These are phyloP conservation scores for Drosophila sp. DNA, from an alignment of 1,140 invertebrate genomes.

Conservation along the genomic window DNA sequence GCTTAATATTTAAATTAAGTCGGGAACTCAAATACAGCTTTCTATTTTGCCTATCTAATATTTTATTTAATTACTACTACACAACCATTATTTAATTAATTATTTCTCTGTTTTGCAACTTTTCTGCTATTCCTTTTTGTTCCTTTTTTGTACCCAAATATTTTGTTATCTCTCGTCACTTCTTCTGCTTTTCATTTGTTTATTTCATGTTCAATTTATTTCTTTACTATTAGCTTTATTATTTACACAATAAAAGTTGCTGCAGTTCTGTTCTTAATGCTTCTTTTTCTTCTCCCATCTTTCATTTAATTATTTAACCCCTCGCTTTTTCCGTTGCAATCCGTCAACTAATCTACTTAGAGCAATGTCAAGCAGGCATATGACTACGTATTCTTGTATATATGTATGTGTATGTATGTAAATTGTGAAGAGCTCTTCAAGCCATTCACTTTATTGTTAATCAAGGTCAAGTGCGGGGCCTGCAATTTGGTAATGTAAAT, in stretches of 20 bases:
- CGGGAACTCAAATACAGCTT: too few relatives aligned
- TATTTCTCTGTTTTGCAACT: too few relatives aligned
- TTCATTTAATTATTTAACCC: constrained; percentile 21
- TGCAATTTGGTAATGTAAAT: constrained; percentile 52
- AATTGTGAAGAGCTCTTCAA: constrained; percentile 27
- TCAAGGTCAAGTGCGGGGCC: constrained; percentile 62
- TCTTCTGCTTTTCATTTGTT: neutral
- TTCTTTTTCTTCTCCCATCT: neutral
- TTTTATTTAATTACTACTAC: too few relatives aligned
- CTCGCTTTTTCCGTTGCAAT: neutral
- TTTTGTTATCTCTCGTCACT: too few relatives aligned
- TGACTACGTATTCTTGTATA: constrained; percentile 8
- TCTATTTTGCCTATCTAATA: too few relatives aligned
- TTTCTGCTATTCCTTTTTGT: too few relatives aligned
- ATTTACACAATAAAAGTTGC: neutral
- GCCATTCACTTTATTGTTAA: constrained; percentile 51
- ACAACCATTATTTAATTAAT: too few relatives aligned
- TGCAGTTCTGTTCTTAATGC: neutral
- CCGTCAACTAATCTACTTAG: constrained; percentile 32
- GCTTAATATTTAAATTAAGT: too few relatives aligned
- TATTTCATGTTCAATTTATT: neutral
- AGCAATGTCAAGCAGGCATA: constrained; percentile 30
- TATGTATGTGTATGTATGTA: constrained; percentile 22
- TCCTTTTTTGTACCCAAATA: too few relatives aligned
- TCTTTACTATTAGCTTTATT: neutral